Evolutionary conservation across 2,888 invertebrate species (phyloP).

Genomic region (Hypsopygia costalis): DNA sequence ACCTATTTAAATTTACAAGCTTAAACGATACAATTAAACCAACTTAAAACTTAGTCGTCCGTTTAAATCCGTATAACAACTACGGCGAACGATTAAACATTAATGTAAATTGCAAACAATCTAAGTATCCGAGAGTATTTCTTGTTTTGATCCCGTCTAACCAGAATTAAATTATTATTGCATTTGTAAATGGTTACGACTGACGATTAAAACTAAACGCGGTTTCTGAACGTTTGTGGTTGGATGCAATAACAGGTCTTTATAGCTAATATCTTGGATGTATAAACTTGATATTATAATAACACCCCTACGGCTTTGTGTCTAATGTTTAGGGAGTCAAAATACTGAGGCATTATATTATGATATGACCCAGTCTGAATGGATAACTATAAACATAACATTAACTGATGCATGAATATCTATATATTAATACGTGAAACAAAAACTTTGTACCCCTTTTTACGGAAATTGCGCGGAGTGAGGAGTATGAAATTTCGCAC

Average conservation of each 20-base stretch:
- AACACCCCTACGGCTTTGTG: slow-evolving; percentile 37
- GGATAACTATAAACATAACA: too few species aligned
- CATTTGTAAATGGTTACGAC: slow-evolving; percentile 71
- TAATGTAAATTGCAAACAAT: slow-evolving; percentile 48
- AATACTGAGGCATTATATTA: slow-evolving; percentile 31
- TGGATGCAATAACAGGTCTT: slow-evolving; percentile 43
- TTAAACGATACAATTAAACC: slow-evolving; percentile 1
- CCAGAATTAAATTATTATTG: slow-evolving; percentile 73
- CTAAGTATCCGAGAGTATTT: slow-evolving; percentile 43
- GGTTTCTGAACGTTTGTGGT: slow-evolving; percentile 19
- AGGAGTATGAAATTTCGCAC: too few species aligned
- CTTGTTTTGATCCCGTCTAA: slow-evolving; percentile 58
- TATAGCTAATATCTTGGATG: slow-evolving; percentile 53
- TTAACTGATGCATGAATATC: too few species aligned
- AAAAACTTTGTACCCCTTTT: too few species aligned
- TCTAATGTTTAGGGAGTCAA: slow-evolving; percentile 29
- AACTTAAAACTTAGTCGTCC: slow-evolving; percentile 20
- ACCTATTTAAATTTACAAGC: slow-evolving; percentile 2
- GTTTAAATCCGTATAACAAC: slow-evolving; percentile 52
- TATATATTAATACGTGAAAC: too few species aligned
- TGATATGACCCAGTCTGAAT: slow-evolving; percentile 3
- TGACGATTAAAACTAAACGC: slow-evolving; percentile 68
- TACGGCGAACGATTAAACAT: slow-evolving; percentile 30
- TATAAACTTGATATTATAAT: slow-evolving; percentile 50
- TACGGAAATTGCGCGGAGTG: too few species aligned